Conservation (phyloP, 2,113 vertebrate species). For the Bubalus kerabau region DNA sequence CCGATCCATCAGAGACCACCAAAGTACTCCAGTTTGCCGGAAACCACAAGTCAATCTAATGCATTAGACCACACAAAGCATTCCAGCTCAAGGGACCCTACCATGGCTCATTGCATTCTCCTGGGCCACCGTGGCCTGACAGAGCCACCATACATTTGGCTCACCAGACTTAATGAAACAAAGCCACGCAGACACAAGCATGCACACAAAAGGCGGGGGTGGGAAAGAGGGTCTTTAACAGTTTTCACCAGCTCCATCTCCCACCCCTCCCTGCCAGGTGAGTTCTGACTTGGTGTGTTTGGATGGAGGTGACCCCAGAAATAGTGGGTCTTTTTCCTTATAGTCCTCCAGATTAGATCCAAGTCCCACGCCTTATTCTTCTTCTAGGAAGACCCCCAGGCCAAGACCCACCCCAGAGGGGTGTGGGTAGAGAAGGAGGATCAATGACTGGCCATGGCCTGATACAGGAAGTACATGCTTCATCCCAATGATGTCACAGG, state of each 20-base stretch:
- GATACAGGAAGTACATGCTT: slow-evolving; percentile 21
- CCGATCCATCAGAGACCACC: neutral
- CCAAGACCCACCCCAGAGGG: slow-evolving; percentile 12
- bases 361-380: slow-evolving; percentile 22
- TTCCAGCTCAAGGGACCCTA: neutral
- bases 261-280: neutral
- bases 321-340: neutral
- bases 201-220: slow-evolving; percentile 52
- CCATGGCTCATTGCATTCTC: neutral
- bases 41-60: neutral
- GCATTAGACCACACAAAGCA: neutral
- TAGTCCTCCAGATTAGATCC: slow-evolving; percentile 21
- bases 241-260: neutral
- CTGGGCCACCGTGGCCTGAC: neutral
- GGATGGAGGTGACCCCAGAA: slow-evolving; percentile 29
- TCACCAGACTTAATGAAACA: slow-evolving; percentile 57
- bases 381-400: neutral
- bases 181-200: slow-evolving; percentile 68
- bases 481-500: slow-evolving; percentile 3
- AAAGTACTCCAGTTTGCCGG: neutral
- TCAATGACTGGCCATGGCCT: neutral
- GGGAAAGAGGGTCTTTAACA: slow-evolving; percentile 16
- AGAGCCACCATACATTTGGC: slow-evolving; percentile 12
- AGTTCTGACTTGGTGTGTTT: slow-evolving; percentile 11
- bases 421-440: neutral